Evolutionary conservation across 2,797 vertebrate species (phyloP).

Genomic region (Peromyscus eremicus): DNA sequence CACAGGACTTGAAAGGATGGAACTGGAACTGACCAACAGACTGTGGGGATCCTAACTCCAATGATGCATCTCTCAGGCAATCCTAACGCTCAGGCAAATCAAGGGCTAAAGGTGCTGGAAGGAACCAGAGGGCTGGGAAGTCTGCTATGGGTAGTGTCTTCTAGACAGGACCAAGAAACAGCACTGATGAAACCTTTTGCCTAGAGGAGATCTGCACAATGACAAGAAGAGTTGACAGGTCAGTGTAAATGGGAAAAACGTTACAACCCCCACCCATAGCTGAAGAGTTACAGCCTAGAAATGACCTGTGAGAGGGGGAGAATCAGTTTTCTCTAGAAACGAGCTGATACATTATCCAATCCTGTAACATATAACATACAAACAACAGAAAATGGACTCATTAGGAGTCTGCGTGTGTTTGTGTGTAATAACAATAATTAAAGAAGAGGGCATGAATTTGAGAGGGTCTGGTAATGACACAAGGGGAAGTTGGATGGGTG

Average conservation of each 20-base stretch:
- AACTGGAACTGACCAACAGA: background rate
- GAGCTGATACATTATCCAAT: background rate
- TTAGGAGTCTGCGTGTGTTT: background rate
- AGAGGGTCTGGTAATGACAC: background rate
- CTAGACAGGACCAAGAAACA: background rate
- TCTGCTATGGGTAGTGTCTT: background rate
- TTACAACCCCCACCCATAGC: background rate
- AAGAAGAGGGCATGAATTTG: background rate
- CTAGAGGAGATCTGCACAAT: background rate
- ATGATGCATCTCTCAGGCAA: background rate
- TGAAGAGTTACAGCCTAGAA: background rate
- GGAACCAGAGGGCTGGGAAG: background rate
- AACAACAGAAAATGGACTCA: background rate
- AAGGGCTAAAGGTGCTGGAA: background rate
- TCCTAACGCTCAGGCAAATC: background rate
- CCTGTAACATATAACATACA: background rate
- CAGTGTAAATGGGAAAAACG: background rate
- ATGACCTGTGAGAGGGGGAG: background rate
- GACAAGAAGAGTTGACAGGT: background rate
- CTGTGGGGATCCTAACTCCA: background rate
- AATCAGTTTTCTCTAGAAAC: background rate
- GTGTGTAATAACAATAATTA: background rate
- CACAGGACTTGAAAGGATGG: too few species aligned
- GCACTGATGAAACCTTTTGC: background rate
- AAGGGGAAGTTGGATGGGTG: background rate